phyloP scores from a whole-genome alignment of 2,888 invertebrate species.

The Pachydiplax longipennis region DNA sequence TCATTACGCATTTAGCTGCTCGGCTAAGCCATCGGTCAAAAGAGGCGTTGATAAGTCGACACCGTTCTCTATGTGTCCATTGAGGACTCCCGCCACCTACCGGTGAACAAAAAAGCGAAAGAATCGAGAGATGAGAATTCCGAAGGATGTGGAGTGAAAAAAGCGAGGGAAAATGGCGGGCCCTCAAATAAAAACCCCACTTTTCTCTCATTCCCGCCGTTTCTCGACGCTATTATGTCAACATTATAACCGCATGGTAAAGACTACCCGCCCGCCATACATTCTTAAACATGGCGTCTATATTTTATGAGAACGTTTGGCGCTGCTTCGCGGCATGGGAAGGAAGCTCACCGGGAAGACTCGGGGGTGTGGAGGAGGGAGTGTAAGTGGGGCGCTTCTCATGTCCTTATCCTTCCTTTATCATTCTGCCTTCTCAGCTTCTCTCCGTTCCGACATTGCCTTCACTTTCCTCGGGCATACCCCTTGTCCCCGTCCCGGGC shows the following conservation, averaged over 20 bases:
- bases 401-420: background rate
- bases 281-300: constrained; percentile 44
- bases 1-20: constrained; percentile 40
- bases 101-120: background rate
- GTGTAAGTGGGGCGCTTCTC: background rate
- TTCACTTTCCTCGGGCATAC: background rate
- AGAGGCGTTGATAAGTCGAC: constrained; percentile 34
- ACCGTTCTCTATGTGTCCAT: background rate
- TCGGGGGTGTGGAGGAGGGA: background rate
- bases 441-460: background rate
- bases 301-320: constrained; percentile 44
- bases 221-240: constrained; percentile 41
- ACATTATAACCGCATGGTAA: constrained; percentile 45
- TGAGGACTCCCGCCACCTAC: background rate
- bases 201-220: background rate
- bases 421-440: background rate
- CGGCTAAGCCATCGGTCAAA: constrained; percentile 9
- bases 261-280: constrained; percentile 39
- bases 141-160: background rate
- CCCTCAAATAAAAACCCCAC: background rate
- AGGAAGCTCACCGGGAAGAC: constrained; percentile 8
- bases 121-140: constrained; percentile 12
- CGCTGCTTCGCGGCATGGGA: constrained; percentile 29
- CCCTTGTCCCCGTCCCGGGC: background rate
- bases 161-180: background rate